These are phyloP conservation scores for Ligdia adustata DNA, from an alignment of 2,888 invertebrate genomes.

Conservation along the genomic window DNA sequence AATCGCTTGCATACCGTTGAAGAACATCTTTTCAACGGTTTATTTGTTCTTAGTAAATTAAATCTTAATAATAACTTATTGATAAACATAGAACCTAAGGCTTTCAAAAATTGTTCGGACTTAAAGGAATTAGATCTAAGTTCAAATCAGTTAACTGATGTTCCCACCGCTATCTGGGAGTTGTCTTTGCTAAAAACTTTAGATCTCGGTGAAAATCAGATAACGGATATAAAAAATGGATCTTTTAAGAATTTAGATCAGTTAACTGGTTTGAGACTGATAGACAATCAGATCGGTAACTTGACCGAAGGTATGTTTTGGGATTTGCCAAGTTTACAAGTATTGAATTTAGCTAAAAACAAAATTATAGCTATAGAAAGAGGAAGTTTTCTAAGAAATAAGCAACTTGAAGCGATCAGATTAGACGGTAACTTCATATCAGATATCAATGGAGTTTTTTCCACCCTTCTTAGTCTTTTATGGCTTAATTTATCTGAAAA, in stretches of 20 bases:
- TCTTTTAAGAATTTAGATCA: constrained; percentile 94
- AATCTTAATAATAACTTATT: constrained; percentile 94
- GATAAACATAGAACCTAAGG: constrained; percentile 89
- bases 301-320: constrained; percentile 93
- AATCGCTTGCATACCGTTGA: constrained; percentile 93
- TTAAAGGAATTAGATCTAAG: constrained; percentile 95
- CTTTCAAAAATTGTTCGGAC: constrained; percentile 94
- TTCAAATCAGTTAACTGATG: constrained; percentile 91
- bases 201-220: constrained; percentile 96
- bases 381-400: constrained; percentile 92
- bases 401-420: constrained; percentile 92
- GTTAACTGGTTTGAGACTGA: constrained; percentile 93
- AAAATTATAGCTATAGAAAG: constrained; percentile 93
- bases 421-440: constrained; percentile 94
- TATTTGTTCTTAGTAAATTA: constrained; percentile 92
- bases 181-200: constrained; percentile 93
- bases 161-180: constrained; percentile 92
- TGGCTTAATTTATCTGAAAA: constrained; percentile 96
- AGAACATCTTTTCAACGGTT: constrained; percentile 91
- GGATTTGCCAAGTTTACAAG: constrained; percentile 92
- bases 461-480: constrained; percentile 90
- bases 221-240: constrained; percentile 91
- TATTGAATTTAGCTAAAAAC: constrained; percentile 94
- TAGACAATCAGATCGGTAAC: constrained; percentile 95
- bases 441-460: constrained; percentile 95